Percentiles rank a stretch among this genome's conserved stretches.
Evolutionary conservation across 2,888 invertebrate genomes (phyloP).

Genomic region (Caenorhabditis sulstoni): DNA sequence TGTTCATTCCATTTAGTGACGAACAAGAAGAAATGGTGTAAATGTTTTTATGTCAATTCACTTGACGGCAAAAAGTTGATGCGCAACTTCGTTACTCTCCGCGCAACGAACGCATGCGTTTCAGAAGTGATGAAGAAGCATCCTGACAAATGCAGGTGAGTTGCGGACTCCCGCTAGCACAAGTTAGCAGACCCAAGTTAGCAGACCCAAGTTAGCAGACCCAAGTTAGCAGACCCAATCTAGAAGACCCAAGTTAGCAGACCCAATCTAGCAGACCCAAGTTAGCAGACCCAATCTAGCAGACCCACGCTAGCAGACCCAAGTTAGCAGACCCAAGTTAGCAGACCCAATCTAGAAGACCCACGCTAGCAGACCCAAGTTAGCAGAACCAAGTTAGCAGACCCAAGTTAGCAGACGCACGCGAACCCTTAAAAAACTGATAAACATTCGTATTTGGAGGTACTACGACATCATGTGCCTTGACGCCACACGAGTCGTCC

Average conservation of each 20-base stretch:
- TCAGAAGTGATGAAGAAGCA: not conserved
- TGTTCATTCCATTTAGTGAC: not conserved
- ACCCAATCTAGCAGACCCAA: too few species aligned
- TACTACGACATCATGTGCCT: slow-evolving; percentile 61
- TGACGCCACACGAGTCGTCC: slow-evolving; percentile 59
- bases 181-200: too few species aligned
- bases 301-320: too few species aligned
- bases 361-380: not conserved
- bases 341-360: not conserved
- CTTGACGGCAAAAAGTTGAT: slow-evolving; percentile 10
- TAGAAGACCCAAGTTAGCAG: too few species aligned
- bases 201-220: too few species aligned
- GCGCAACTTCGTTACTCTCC: not conserved
- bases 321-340: too few species aligned
- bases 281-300: too few species aligned
- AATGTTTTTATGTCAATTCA: not conserved
- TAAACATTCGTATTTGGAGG: slow-evolving; percentile 12
- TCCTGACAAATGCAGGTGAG: not conserved
- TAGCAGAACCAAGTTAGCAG: not conserved
- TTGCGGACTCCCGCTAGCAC: too few species aligned
- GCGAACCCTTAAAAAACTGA: not conserved
- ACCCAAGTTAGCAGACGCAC: not conserved
- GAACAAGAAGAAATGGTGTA: slow-evolving; percentile 5
- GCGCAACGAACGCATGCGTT: not conserved
- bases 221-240: too few species aligned